Evolutionary conservation across 2,888 invertebrate genomes (phyloP).

Genomic region (Seladonia tumulorum): DNA sequence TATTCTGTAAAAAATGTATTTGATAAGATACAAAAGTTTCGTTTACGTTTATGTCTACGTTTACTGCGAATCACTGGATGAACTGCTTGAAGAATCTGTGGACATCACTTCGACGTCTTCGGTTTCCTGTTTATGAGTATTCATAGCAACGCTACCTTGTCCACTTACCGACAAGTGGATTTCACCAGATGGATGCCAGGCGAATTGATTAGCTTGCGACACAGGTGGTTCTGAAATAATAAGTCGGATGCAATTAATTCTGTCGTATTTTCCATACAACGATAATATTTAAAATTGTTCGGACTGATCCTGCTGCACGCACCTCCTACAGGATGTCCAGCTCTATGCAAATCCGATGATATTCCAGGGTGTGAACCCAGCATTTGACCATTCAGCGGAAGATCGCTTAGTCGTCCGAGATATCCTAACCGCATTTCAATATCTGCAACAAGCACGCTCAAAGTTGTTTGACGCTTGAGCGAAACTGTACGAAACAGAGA

Average conservation of each 20-base stretch:
- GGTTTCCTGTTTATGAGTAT: slow-evolving; percentile 89
- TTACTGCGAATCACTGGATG: slow-evolving; percentile 98
- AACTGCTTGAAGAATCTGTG: slow-evolving; percentile 97
- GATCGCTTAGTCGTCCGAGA: slow-evolving; percentile 92
- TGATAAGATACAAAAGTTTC: neutral
- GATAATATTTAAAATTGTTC: neutral
- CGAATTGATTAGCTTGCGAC: slow-evolving; percentile 92
- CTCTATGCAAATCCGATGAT: slow-evolving; percentile 90
- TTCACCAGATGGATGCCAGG: slow-evolving; percentile 94
- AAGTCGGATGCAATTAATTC: neutral
- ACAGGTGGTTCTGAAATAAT: slow-evolving; percentile 88
- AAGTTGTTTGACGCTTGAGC: neutral
- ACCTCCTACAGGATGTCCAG: slow-evolving; percentile 88
- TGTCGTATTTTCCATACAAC: neutral
- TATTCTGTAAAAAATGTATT: neutral
- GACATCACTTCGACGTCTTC: slow-evolving; percentile 98
- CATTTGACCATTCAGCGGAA: slow-evolving; percentile 92
- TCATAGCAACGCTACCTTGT: slow-evolving; percentile 89
- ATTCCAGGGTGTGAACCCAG: slow-evolving; percentile 84
- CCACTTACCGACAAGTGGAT: slow-evolving; percentile 92
- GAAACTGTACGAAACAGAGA: neutral
- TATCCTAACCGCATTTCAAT: slow-evolving; percentile 97
- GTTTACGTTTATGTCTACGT: neutral
- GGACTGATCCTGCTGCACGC: slow-evolving; percentile 15
- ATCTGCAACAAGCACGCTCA: slow-evolving; percentile 85